Conservation (phyloP, 2,888 invertebrate genomes). For the Zygothrica quintamaculata region DNA sequence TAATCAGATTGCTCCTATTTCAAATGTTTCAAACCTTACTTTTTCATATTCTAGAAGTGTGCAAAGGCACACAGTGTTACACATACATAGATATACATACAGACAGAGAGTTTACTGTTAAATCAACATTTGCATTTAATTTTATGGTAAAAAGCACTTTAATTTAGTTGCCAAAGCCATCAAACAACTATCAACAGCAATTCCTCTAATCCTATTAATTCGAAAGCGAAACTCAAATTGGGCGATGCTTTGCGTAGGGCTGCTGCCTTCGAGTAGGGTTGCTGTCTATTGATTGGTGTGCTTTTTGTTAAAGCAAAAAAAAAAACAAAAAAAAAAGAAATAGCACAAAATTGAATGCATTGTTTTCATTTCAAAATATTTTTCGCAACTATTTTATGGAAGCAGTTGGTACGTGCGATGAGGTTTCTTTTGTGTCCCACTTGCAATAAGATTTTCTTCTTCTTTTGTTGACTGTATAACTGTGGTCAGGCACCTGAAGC, state of each 20-base stretch:
- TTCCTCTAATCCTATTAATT: slow-evolving; percentile 73
- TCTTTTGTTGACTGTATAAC: too few relatives aligned
- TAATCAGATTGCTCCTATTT: slow-evolving; percentile 77
- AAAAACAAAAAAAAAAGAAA: too few relatives aligned
- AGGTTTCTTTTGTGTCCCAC: slow-evolving; percentile 34
- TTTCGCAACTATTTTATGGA: slow-evolving; percentile 62
- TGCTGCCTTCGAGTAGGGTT: background rate
- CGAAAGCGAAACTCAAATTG: slow-evolving; percentile 65
- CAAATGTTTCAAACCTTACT: slow-evolving; percentile 49
- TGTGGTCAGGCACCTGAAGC: slow-evolving; percentile 47
- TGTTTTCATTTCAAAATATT: slow-evolving; percentile 71
- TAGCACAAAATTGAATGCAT: slow-evolving; percentile 71
- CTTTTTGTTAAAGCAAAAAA: slow-evolving; percentile 63
- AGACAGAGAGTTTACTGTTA: slow-evolving; percentile 21
- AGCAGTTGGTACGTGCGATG: slow-evolving; percentile 31
- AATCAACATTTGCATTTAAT: slow-evolving; percentile 78
- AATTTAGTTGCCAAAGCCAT: slow-evolving; percentile 73
- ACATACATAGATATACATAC: background rate
- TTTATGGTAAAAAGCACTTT: slow-evolving; percentile 77
- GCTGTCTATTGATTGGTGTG: slow-evolving; percentile 34
- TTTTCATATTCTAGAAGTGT: slow-evolving; percentile 26
- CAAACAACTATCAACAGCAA: slow-evolving; percentile 50
- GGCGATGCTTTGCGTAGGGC: slow-evolving; percentile 29
- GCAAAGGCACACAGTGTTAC: background rate
- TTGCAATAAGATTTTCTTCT: slow-evolving; percentile 28